These are phyloP conservation scores for Micromys minutus DNA, from an alignment of 2,113 vertebrate genomes.

Conservation along the genomic window DNA sequence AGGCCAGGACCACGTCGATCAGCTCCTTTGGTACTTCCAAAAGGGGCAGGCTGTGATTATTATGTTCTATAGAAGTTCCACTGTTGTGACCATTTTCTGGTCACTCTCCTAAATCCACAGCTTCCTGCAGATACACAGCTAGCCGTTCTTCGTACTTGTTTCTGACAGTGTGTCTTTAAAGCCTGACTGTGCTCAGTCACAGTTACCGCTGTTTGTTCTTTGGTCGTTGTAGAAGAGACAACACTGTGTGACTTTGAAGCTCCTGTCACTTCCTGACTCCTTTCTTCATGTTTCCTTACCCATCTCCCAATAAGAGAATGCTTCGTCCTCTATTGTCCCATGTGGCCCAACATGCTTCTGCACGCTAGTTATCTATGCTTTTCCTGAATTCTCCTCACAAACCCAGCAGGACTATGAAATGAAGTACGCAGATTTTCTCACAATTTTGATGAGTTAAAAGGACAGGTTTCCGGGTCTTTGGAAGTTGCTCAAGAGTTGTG, in stretches of 20 bases:
- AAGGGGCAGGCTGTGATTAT: not conserved
- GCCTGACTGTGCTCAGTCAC: not conserved
- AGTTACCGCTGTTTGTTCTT: not conserved
- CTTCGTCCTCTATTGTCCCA: not conserved
- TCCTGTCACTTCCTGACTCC: not conserved
- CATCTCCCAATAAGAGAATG: not conserved
- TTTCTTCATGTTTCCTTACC: not conserved
- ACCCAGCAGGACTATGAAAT: not conserved
- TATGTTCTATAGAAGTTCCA: not conserved
- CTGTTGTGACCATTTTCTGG: not conserved
- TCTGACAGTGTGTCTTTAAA: not conserved
- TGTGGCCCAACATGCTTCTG: not conserved
- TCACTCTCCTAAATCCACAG: not conserved
- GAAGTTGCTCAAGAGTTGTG: not conserved
- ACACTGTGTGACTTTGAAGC: not conserved
- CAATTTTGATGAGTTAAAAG: not conserved
- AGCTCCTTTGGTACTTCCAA: not conserved
- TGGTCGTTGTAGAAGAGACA: not conserved
- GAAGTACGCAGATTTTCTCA: not conserved
- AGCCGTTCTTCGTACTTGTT: not conserved
- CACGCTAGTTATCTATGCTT: not conserved
- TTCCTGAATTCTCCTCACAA: not conserved
- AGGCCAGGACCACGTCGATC: not conserved
- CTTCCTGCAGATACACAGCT: not conserved
- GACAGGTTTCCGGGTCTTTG: not conserved